These are phyloP conservation scores for Cabera pusaria DNA, from an alignment of 2,888 invertebrate species.

Conservation along the genomic window DNA sequence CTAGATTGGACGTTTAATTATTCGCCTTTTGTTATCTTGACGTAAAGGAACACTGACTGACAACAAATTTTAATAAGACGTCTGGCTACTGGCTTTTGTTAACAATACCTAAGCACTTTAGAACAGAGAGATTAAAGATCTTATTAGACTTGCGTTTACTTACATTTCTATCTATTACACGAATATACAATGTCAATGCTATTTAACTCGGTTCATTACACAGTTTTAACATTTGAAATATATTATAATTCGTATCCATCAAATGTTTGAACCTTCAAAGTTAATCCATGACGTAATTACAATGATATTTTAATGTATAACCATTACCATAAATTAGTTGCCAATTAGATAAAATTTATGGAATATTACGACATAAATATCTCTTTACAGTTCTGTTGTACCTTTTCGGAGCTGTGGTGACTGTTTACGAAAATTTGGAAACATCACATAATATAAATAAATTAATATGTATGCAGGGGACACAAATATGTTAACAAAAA, in stretches of 20 bases:
- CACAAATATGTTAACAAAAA: conserved; percentile 19
- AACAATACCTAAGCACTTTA: conserved; percentile 14
- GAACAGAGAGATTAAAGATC: conserved; percentile 18
- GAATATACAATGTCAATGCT: too few relatives aligned
- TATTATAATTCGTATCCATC: too few relatives aligned
- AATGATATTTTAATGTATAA: conserved; percentile 65
- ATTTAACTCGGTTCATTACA: too few relatives aligned
- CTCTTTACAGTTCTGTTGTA: conserved; percentile 40
- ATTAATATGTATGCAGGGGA: conserved; percentile 24
- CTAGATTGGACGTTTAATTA: conserved; percentile 55
- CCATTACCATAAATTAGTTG: conserved; percentile 72
- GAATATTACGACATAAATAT: conserved; percentile 55
- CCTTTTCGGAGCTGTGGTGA: conserved; percentile 26
- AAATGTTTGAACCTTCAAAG: conserved; percentile 11
- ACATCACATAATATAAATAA: conserved; percentile 27
- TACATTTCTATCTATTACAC: too few relatives aligned
- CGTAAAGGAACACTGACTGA: conserved; percentile 42
- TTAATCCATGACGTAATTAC: conserved; percentile 52
- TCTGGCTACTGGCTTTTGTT: conserved; percentile 36
- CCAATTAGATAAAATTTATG: conserved; percentile 66
- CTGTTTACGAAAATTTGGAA: conserved; percentile 30
- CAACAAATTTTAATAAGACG: conserved; percentile 39
- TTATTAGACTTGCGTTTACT: conserved; percentile 7
- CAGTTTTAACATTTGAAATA: too few relatives aligned
- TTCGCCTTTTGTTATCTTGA: conserved; percentile 54